These are phyloP conservation scores for Sparidentex hasta DNA, from an alignment of 2,797 vertebrate species.

Conservation along the genomic window DNA sequence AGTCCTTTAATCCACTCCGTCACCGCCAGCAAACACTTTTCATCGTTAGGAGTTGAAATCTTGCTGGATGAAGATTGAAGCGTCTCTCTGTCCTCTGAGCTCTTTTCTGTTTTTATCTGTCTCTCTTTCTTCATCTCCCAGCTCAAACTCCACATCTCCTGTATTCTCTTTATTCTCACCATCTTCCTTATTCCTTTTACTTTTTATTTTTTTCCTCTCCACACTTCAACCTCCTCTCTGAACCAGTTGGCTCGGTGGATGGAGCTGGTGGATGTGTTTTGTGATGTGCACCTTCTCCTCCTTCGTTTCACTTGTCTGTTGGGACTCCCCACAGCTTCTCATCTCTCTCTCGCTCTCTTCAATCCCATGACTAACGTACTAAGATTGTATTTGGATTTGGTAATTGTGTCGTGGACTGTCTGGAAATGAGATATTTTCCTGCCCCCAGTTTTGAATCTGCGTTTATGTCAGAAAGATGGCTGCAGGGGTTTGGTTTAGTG, in stretches of 20 bases:
- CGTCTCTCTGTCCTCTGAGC: constrained; percentile 6
- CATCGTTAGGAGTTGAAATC: neutral
- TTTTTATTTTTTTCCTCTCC: constrained; percentile 4
- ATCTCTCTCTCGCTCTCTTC: constrained; percentile 44
- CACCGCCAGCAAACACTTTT: neutral
- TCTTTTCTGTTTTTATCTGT: neutral
- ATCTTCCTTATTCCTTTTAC: constrained; percentile 20
- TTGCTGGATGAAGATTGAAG: constrained; percentile 1
- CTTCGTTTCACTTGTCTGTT: constrained; percentile 65
- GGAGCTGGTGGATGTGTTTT: constrained; percentile 36
- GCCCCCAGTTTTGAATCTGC: neutral
- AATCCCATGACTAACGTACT: neutral
- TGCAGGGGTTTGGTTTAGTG: neutral
- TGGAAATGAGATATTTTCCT: constrained; percentile 2
- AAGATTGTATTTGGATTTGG: neutral
- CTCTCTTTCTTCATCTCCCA: constrained; percentile 22
- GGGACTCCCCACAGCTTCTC: constrained; percentile 50
- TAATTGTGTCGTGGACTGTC: neutral
- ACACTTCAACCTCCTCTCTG: constrained; percentile 25
- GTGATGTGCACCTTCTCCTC: constrained; percentile 42
- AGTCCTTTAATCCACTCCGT: neutral
- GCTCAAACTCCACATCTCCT: constrained; percentile 21
- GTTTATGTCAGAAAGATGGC: too few species aligned
- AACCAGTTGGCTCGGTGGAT: constrained; percentile 11
- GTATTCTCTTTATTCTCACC: constrained; percentile 19